A percentile compares a stretch with the other conserved stretches of the same genome.
phyloP scores from a whole-genome alignment of 2,797 vertebrate genomes.

The Myoxocephalus aenaeus region DNA sequence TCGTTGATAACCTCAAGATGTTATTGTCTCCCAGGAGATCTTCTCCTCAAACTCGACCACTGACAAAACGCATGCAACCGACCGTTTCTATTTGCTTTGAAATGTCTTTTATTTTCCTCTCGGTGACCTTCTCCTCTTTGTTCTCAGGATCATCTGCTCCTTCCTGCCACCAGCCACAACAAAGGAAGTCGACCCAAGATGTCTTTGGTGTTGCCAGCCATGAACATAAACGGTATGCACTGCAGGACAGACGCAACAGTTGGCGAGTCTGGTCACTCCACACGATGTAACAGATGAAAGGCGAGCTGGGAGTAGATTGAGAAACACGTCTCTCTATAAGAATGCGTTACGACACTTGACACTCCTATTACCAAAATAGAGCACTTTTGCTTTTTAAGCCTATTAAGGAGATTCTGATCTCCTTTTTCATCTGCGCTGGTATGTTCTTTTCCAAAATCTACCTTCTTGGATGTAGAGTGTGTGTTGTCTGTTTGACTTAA shows the following conservation, averaged over 20 bases:
- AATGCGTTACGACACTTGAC: slow-evolving; percentile 48
- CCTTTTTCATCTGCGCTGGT: background rate
- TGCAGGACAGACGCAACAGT: slow-evolving; percentile 38
- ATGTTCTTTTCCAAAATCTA: slow-evolving; percentile 4
- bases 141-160: slow-evolving; percentile 94
- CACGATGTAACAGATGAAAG: slow-evolving; percentile 42
- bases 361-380: slow-evolving; percentile 12
- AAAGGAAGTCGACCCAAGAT: slow-evolving; percentile 97
- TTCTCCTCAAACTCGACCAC: slow-evolving; percentile 14
- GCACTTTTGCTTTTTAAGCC: slow-evolving; percentile 10
- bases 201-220: slow-evolving; percentile 94
- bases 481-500: slow-evolving; percentile 5
- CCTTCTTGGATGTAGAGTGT: background rate
- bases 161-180: slow-evolving; percentile 96
- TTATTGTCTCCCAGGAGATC: background rate
- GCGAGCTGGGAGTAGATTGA: slow-evolving; percentile 41
- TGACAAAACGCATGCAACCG: background rate
- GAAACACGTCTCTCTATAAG: slow-evolving; percentile 39
- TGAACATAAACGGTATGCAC: slow-evolving; percentile 94
- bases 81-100: slow-evolving; percentile 7
- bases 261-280: slow-evolving; percentile 26
- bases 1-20: background rate
- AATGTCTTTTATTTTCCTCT: slow-evolving; percentile 23
- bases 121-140: slow-evolving; percentile 51
- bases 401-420: slow-evolving; percentile 30